These are phyloP conservation scores for Myotis vivesi DNA, from an alignment of 2,797 vertebrate genomes.

Conservation along the genomic window DNA sequence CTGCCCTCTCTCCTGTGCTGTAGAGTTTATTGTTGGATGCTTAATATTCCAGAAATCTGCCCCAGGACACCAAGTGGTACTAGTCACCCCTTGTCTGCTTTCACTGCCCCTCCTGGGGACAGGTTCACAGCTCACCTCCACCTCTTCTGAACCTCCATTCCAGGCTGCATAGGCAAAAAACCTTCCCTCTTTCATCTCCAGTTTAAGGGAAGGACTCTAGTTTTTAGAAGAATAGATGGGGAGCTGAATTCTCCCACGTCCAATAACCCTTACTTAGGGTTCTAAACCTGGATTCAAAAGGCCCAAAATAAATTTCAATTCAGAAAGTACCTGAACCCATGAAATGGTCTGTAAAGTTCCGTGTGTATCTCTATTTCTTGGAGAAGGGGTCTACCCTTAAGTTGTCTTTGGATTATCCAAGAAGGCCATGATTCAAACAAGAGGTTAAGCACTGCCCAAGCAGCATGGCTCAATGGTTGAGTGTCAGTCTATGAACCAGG, in stretches of 20 bases:
- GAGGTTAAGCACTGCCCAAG: neutral
- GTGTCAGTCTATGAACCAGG: too few relatives aligned
- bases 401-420: neutral
- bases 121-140: neutral
- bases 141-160: neutral
- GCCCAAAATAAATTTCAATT: neutral
- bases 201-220: neutral
- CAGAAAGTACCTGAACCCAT: neutral
- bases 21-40: neutral
- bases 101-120: neutral
- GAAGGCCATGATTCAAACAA: neutral
- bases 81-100: too few relatives aligned
- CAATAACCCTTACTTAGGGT: neutral
- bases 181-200: neutral
- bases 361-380: neutral
- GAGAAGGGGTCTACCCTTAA: neutral
- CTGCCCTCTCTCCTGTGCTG: neutral
- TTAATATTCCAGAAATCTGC: neutral
- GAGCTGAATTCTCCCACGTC: neutral
- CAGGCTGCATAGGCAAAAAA: neutral
- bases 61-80: neutral
- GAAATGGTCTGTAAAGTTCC: conserved; percentile 3
- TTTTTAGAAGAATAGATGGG: neutral
- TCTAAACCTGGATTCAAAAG: neutral
- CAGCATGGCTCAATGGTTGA: too few relatives aligned